Evolutionary conservation across 2,888 invertebrate species (phyloP), one percentile per base, ranked within the genome.

Genomic region (Xylota segnis): DNA sequence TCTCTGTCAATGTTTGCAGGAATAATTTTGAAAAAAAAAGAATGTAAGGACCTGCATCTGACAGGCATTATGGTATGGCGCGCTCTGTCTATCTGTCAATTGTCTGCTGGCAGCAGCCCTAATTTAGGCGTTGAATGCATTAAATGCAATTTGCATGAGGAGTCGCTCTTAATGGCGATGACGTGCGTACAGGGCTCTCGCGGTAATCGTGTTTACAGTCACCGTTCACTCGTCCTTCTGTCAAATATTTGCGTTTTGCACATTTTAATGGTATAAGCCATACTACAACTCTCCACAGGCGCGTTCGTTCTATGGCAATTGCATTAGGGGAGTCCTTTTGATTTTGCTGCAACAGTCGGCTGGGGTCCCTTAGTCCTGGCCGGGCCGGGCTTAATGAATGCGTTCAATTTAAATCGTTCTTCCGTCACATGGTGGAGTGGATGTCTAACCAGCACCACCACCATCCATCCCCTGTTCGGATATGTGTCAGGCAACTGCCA

Each of bases 211-310:
- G 52, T 78, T 74, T 63, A 61, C 72, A 68, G 43, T 77, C 76
- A 59, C 58, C 50, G 77, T 61, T 37, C 59, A 54, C 63, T 83
- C 72, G 56, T 83, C 50, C 56, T 68, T 27, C 68, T 74, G 61
- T 47, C 68, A 79, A 74, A 74, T 79, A 79, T 79, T 84, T 79
- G 83, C 63, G 12, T 70, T 79, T 79, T 83, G 63, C 50, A 75
- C 68, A 79, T 74, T 74, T 84, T 58, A 75, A 79, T 74, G 32
- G 40, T n/a, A n/a, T n/a, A n/a, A n/a, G 23, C 23, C 23, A 3
- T 43, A 68, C n/a, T 54, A 52, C 40, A 66, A 23, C 47, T 59
- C 14, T 12, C 5, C 9, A 16, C 18, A 66, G 6, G 14, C 9
- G 12, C 12, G 4, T 54, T 16, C 27, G 18, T 34, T 34, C 9